These are phyloP conservation scores for Saguinus oedipus DNA, from an alignment of 2,797 vertebrate species.

Conservation along the genomic window DNA sequence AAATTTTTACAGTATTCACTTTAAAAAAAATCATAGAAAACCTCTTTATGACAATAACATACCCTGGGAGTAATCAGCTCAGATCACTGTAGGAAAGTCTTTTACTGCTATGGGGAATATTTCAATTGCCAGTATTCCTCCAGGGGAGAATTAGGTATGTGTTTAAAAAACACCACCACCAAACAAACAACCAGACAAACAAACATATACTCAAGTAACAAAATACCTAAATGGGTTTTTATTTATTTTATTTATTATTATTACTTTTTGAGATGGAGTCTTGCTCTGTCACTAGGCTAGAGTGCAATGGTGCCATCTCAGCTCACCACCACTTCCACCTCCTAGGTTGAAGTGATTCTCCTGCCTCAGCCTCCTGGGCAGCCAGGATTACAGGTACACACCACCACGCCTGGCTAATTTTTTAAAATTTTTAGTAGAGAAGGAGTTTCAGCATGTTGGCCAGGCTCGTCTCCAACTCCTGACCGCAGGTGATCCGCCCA, in stretches of 20 bases:
- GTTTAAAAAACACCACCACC: not conserved
- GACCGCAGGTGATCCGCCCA: no score
- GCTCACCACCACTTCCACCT: no score
- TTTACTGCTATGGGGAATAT: not conserved
- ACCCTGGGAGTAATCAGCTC: not conserved
- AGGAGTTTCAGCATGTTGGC: no score
- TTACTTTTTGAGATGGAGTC: not conserved
- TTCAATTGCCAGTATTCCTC: not conserved
- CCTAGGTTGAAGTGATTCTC: no score
- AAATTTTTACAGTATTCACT: not conserved
- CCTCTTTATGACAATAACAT: not conserved
- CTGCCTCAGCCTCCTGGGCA: no score
- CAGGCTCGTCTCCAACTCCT: no score
- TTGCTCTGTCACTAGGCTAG: not conserved
- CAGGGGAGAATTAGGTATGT: not conserved
- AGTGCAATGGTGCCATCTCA: not conserved
- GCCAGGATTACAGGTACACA: no score
- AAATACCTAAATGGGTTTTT: not conserved
- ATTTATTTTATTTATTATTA: not conserved
- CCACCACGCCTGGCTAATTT: no score
- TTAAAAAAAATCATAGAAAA: constrained; percentile 34
- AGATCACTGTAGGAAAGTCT: not conserved
- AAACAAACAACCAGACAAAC: not conserved
- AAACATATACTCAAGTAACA: not conserved
- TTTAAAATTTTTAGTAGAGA: no score